A percentile compares a stretch with the other conserved stretches of the same genome.
Conservation (phyloP, 2,888 invertebrate species). For the Monochamus alternatus region DNA sequence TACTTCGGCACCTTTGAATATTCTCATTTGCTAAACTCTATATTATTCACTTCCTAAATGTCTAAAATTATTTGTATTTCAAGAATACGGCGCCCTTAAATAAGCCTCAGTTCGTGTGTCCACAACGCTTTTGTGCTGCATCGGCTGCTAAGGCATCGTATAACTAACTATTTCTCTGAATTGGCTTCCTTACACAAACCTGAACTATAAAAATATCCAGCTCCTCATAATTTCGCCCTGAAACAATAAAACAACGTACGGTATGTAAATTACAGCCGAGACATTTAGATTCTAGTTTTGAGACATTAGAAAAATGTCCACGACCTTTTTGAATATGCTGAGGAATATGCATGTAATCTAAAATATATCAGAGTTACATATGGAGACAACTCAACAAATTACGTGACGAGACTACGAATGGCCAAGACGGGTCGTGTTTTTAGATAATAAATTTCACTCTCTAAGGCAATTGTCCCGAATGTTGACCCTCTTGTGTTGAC, state of each 20-base stretch:
- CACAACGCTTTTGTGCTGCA: not conserved
- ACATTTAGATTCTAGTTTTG: slow-evolving; percentile 19
- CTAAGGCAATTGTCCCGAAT: slow-evolving; percentile 48
- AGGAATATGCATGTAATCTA: slow-evolving; percentile 54
- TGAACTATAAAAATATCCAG: slow-evolving; percentile 19
- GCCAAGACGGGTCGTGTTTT: slow-evolving; percentile 41
- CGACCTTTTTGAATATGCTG: slow-evolving; percentile 50
- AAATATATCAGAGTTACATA: slow-evolving; percentile 53
- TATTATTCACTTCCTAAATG: no score
- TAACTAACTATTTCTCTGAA: slow-evolving; percentile 6
- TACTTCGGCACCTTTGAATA: no score
- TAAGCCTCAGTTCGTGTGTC: no score
- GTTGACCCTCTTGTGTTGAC: slow-evolving; percentile 49
- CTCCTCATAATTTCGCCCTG: slow-evolving; percentile 10
- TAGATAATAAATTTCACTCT: slow-evolving; percentile 49
- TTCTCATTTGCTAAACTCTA: no score
- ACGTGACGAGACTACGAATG: slow-evolving; percentile 52
- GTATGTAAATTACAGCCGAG: slow-evolving; percentile 22
- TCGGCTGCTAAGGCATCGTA: not conserved
- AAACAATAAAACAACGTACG: slow-evolving; percentile 22
- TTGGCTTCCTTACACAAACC: not conserved
- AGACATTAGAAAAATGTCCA: slow-evolving; percentile 35
- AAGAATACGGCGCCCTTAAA: no score
- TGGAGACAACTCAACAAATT: slow-evolving; percentile 53
- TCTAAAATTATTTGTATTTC: no score